Evolutionary conservation across 1,140 invertebrate species (phyloP).

Genomic region (Drosophila tropicalis): DNA sequence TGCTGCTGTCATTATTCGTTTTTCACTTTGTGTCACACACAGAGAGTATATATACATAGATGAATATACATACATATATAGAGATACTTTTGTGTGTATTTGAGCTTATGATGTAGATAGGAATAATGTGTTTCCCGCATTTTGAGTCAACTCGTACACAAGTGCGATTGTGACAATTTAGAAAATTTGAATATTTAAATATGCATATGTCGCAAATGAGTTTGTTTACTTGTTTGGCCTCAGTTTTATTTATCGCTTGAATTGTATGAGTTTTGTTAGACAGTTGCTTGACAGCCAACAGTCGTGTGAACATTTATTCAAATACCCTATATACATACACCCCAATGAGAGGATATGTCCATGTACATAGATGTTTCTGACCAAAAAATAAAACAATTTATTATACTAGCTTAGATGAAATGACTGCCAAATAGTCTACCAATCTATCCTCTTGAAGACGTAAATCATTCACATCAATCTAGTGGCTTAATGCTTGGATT

Average conservation of each 20-base stretch:
- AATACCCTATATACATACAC: background rate
- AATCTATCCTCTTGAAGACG: too few relatives aligned
- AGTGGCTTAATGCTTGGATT: too few relatives aligned
- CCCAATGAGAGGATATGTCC: too few relatives aligned
- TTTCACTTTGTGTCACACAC: slow-evolving; percentile 5
- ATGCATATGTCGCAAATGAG: slow-evolving; percentile 53
- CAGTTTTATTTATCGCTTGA: slow-evolving; percentile 72
- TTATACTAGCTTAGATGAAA: too few relatives aligned
- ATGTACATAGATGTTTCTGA: too few relatives aligned
- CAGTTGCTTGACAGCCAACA: slow-evolving; percentile 19
- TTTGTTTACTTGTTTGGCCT: slow-evolving; percentile 59
- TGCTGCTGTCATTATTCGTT: slow-evolving; percentile 28
- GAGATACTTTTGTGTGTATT: background rate
- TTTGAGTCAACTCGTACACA: slow-evolving; percentile 19
- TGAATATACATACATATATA: background rate
- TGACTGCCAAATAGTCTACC: too few relatives aligned
- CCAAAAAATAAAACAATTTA: too few relatives aligned
- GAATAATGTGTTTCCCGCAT: slow-evolving; percentile 17
- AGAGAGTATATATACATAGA: background rate
- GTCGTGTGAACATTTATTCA: background rate
- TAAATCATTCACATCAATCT: too few relatives aligned
- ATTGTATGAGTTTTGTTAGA: slow-evolving; percentile 14
- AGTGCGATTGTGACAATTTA: slow-evolving; percentile 54
- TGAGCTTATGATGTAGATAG: slow-evolving; percentile 7
- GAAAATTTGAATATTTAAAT: slow-evolving; percentile 73